Evolutionary conservation across 2,888 invertebrate genomes (phyloP).

Genomic region (Platycheirus rosarum): DNA sequence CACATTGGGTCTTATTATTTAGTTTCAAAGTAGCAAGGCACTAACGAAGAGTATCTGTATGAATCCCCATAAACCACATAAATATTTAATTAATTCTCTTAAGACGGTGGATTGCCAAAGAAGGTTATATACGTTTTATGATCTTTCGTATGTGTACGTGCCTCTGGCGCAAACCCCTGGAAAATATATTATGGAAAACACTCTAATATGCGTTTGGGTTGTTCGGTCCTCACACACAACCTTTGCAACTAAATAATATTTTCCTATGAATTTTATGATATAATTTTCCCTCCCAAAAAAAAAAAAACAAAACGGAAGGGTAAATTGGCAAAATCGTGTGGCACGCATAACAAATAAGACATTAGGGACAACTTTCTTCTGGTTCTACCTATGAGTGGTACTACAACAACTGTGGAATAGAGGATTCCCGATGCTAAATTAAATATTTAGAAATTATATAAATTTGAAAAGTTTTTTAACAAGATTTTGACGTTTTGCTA

Average conservation of each 20-base stretch:
- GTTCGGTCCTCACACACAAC: not conserved
- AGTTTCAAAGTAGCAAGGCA: slow-evolving; percentile 31
- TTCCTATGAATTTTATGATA: slow-evolving; percentile 29
- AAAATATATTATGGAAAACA: not conserved
- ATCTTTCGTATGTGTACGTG: slow-evolving; percentile 22
- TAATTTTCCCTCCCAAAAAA: slow-evolving; percentile 23
- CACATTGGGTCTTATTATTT: slow-evolving; percentile 37
- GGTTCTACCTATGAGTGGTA: not conserved
- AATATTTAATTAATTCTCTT: slow-evolving; percentile 68
- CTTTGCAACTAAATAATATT: slow-evolving; percentile 32
- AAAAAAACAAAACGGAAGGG: slow-evolving; percentile 4
- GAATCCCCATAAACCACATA: slow-evolving; percentile 64
- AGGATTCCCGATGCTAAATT: not conserved
- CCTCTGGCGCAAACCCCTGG: not conserved
- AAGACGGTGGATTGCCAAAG: slow-evolving; percentile 39
- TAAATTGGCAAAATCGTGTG: slow-evolving; percentile 21
- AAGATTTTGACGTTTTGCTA: not conserved
- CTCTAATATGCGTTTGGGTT: not conserved
- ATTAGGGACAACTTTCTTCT: not conserved
- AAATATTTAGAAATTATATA: slow-evolving; percentile 13
- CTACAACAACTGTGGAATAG: not conserved
- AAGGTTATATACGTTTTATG: slow-evolving; percentile 49
- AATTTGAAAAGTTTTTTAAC: not conserved
- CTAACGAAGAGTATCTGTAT: slow-evolving; percentile 35
- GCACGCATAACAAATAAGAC: slow-evolving; percentile 20